Evolutionary conservation across 2,888 invertebrate genomes (phyloP), one percentile per base, ranked within the genome.

Genomic region (Muscina levida): DNA sequence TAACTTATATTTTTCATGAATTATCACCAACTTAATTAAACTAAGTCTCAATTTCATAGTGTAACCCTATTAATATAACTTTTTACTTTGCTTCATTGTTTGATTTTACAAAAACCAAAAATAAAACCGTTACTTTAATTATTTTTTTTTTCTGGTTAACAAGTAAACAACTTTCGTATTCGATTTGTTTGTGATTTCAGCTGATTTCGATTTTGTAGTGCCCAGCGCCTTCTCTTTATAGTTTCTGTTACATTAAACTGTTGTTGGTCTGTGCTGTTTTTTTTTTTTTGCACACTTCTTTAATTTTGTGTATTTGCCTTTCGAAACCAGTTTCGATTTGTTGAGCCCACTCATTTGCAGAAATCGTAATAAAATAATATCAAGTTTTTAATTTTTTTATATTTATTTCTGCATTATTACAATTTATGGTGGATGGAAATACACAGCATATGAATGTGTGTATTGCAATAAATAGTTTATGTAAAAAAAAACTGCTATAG

Each of bases 161-260:
- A 31, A 31, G 8, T 5, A 31, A 31, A 31, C 3, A 31, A 8
- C 31, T 31, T 31, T 31, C 31, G 31, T 31, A 8, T 31, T 31
- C 31, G 31, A 31, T 31, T n/a, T n/a, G n/a, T n/a, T n/a, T n/a
- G n/a, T n/a, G n/a, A n/a, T n/a, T 31, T 31, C 8, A 31, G 31
- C 31, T 31, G 31, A 31, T 31, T 31, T 31, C n/a, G n/a, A n/a
- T n/a, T n/a, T n/a, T n/a, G n/a, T n/a, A 31, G 8, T 8, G 8
- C 3, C 67, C 68, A 68, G 42, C n/a, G 68, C 68, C 68, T 68
- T 71, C 17, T 56, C 56, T 68, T 53, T 53, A n/a, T n/a, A 22
- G n/a, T n/a, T n/a, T n/a, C 13, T 24, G 22, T 53, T 53, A 22
- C 42, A 62, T 10, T 17, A 62, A 77, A n/a, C n/a, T 77, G n/a